Conservation (phyloP, 2,113 vertebrate genomes). For the Sylvia atricapilla region DNA sequence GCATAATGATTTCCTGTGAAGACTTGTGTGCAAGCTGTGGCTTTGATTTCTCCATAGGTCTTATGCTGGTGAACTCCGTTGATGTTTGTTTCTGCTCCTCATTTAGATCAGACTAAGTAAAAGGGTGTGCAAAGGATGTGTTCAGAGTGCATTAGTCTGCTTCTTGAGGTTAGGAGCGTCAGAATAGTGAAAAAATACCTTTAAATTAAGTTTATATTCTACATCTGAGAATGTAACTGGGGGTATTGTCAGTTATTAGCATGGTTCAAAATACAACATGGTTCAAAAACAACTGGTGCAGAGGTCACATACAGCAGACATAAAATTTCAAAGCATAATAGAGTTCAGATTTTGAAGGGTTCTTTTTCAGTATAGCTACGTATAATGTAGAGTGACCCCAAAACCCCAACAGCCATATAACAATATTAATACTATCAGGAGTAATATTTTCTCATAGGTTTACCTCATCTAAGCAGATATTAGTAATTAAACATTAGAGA, state of each 20-base stretch:
- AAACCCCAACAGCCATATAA: neutral
- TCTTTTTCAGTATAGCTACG: neutral
- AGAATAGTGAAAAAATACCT: neutral
- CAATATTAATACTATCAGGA: neutral
- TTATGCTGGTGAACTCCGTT: neutral
- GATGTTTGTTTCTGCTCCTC: neutral
- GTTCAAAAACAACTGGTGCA: neutral
- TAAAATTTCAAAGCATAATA: neutral
- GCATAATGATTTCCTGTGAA: neutral
- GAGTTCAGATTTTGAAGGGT: neutral
- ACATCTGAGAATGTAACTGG: neutral
- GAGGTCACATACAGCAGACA: neutral
- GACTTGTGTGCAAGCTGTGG: neutral
- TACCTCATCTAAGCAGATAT: neutral
- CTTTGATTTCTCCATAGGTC: neutral
- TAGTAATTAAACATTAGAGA: neutral
- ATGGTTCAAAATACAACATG: neutral
- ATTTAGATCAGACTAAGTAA: neutral
- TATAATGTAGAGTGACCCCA: neutral
- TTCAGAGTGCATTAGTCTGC: neutral
- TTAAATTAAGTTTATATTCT: neutral
- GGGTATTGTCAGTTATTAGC: neutral
- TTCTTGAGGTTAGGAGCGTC: neutral
- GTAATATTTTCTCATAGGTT: neutral
- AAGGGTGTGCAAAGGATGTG: neutral